phyloP scores from a whole-genome alignment of 2,797 vertebrate species.

The Fringilla coelebs region DNA sequence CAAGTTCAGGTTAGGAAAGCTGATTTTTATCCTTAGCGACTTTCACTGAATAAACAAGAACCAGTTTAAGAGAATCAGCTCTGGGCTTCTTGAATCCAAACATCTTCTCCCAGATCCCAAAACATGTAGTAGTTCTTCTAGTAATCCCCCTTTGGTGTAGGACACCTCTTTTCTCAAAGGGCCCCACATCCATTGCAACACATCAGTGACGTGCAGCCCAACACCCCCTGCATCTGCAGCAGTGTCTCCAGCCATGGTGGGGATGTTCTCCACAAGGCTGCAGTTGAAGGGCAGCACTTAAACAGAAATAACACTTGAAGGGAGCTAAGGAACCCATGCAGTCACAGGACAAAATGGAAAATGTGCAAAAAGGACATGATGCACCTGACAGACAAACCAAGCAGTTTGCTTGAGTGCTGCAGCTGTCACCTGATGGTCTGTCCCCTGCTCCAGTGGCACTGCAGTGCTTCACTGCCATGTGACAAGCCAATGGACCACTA shows the following conservation, averaged over 20 bases:
- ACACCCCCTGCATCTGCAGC: neutral
- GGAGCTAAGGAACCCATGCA: neutral
- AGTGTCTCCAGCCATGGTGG: rapidly evolving
- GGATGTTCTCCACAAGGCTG: neutral
- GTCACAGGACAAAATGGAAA: neutral
- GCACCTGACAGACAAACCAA: neutral
- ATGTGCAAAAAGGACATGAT: neutral
- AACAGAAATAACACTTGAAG: neutral
- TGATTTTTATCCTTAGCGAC: neutral
- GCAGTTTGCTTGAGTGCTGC: neutral
- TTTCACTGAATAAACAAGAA: neutral
- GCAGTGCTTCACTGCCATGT: neutral
- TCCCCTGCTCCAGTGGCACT: neutral
- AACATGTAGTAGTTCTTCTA: neutral
- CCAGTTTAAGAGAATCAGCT: neutral
- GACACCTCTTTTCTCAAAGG: neutral
- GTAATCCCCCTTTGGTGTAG: neutral
- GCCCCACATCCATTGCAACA: neutral
- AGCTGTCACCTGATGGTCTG: rapidly evolving
- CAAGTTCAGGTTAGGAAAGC: neutral
- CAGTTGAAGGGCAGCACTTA: neutral
- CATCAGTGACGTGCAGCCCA: rapidly evolving
- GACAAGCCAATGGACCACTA: neutral
- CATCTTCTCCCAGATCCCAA: neutral
- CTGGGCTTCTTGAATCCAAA: neutral